These are phyloP conservation scores for Drosophila truncata DNA, from an alignment of 1,140 invertebrate genomes.

Conservation along the genomic window DNA sequence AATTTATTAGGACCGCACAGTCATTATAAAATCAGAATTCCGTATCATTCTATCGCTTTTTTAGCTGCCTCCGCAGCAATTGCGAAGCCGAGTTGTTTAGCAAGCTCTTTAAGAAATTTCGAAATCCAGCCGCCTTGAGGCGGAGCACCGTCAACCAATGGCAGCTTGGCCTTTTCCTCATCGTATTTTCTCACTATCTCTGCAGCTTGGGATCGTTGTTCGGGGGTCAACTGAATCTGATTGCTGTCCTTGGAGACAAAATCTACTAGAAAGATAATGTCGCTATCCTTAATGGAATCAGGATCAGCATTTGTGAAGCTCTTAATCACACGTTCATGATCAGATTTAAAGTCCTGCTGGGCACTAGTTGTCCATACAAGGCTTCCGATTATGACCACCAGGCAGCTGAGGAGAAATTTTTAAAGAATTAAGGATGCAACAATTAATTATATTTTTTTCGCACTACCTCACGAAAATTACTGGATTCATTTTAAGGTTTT, in stretches of 20 bases:
- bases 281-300: background rate
- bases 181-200: background rate
- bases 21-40: too few species aligned
- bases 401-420: background rate
- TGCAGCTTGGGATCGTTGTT: background rate
- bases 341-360: background rate
- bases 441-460: background rate
- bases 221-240: background rate
- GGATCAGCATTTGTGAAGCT: background rate
- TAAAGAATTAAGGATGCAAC: background rate
- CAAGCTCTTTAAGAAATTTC: too few species aligned
- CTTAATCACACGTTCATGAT: background rate
- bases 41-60: too few species aligned
- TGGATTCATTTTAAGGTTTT: background rate
- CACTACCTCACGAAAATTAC: background rate
- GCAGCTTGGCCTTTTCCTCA: background rate
- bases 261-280: accelerated
- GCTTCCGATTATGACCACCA: background rate
- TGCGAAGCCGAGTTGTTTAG: too few species aligned
- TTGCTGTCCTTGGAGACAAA: background rate
- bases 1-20: too few species aligned
- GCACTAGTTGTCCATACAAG: background rate
- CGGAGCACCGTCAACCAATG: background rate
- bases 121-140: too few species aligned
- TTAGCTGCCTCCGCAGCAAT: too few species aligned